phyloP scores from a whole-genome alignment of 2,888 invertebrate genomes.

The Lycophotia porphyrea region DNA sequence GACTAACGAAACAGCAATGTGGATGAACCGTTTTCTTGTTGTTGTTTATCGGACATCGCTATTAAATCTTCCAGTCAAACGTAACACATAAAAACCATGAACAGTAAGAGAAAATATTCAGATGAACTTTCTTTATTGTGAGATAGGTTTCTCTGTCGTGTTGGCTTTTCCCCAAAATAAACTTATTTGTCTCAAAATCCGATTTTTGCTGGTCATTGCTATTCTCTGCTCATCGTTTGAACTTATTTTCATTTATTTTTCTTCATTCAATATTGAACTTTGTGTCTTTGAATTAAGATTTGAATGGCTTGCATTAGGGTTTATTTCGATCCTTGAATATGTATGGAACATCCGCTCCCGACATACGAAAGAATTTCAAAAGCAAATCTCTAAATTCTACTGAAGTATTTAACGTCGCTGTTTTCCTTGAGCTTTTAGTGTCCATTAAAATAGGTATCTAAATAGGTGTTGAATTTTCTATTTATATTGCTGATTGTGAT shows the following conservation, averaged over 20 bases:
- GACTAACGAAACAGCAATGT: conserved; percentile 48
- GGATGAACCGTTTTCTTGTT: conserved; percentile 38
- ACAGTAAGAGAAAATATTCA: conserved; percentile 58
- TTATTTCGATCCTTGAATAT: conserved; percentile 65
- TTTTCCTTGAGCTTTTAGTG: conserved; percentile 59
- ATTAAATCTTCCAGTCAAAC: conserved; percentile 52
- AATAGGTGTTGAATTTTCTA: conserved; percentile 36
- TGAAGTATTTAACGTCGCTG: conserved; percentile 41
- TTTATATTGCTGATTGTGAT: conserved; percentile 18
- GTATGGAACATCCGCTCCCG: conserved; percentile 80
- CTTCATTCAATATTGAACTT: conserved; percentile 38
- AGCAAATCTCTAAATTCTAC: conserved; percentile 53
- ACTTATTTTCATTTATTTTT: conserved; percentile 19
- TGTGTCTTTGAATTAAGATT: conserved; percentile 28
- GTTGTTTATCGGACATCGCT: conserved; percentile 44
- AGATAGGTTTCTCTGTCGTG: conserved; percentile 43
- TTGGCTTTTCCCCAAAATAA: conserved; percentile 50
- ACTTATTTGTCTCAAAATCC: conserved; percentile 41
- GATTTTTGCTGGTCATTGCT: conserved; percentile 47
- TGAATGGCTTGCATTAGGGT: conserved; percentile 23
- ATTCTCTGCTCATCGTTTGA: conserved; percentile 57
- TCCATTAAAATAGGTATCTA: conserved; percentile 58
- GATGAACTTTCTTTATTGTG: conserved; percentile 53
- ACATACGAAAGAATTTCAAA: conserved; percentile 69
- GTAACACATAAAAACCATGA: conserved; percentile 33